Evolutionary conservation across 2,888 invertebrate genomes (phyloP).

Genomic region (Plusia festucae): DNA sequence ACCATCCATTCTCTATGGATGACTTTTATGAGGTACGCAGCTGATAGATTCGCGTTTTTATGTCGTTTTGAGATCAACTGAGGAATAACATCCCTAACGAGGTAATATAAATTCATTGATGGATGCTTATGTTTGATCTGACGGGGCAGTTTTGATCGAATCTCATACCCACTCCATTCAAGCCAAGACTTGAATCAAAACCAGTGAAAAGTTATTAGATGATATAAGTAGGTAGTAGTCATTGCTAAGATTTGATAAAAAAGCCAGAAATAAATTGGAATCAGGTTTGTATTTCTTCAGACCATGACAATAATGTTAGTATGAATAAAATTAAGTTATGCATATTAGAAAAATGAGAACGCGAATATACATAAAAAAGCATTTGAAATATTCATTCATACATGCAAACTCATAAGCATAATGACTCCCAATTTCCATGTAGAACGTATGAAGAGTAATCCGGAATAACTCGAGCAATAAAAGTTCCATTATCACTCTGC

Average conservation of each 20-base stretch:
- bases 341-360: conserved; percentile 9
- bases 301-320: neutral
- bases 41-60: conserved; percentile 45
- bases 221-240: too few relatives aligned
- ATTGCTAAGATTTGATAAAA: neutral
- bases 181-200: too few relatives aligned
- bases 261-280: neutral
- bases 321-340: neutral
- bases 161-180: neutral
- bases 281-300: neutral
- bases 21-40: conserved; percentile 38
- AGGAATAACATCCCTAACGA: conserved; percentile 29
- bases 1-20: conserved; percentile 25
- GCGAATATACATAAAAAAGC: conserved; percentile 29
- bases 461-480: conserved; percentile 54
- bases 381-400: conserved; percentile 53
- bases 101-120: conserved; percentile 40
- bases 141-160: conserved; percentile 30
- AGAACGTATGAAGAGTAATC: conserved; percentile 52
- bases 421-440: conserved; percentile 56
- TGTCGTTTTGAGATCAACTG: conserved; percentile 29
- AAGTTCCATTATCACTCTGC: conserved; percentile 57
- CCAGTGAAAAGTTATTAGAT: too few relatives aligned
- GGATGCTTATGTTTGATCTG: conserved; percentile 23
- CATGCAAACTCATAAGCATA: conserved; percentile 55